phyloP scores from a whole-genome alignment of 2,797 vertebrate genomes.

The Enoplosus armatus region DNA sequence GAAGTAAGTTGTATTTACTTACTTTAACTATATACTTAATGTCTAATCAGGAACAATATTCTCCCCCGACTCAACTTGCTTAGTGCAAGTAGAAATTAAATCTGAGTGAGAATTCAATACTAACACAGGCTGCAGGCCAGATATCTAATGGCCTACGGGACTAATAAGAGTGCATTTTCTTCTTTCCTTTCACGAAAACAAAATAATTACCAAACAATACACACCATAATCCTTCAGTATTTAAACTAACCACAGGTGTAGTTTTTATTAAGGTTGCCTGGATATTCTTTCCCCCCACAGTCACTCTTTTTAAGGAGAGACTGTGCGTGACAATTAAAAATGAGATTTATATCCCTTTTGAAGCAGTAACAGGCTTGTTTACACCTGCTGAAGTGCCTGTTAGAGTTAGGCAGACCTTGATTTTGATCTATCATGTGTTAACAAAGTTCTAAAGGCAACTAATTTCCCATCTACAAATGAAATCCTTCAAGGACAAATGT shows the following conservation, averaged over 20 bases:
- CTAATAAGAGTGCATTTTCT: conserved; percentile 33
- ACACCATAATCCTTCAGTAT: conserved; percentile 6
- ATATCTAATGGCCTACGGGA: conserved; percentile 28
- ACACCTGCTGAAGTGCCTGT: neutral
- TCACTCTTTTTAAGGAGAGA: neutral
- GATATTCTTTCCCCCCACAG: neutral
- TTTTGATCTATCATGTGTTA: conserved; percentile 18
- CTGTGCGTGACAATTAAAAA: conserved; percentile 24
- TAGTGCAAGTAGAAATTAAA: conserved; percentile 38
- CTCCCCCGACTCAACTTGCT: conserved; percentile 25
- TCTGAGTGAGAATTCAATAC: conserved; percentile 32
- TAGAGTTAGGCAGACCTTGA: conserved; percentile 15
- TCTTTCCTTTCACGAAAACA: conserved; percentile 34
- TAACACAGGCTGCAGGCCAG: conserved; percentile 18
- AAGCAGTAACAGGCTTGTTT: conserved; percentile 31
- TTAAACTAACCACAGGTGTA: conserved; percentile 23
- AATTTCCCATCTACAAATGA: neutral
- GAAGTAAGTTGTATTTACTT: neutral
- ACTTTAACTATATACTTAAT: neutral
- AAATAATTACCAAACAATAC: conserved; percentile 37
- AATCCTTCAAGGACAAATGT: neutral
- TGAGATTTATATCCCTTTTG: conserved; percentile 10
- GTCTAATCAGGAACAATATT: conserved; percentile 29
- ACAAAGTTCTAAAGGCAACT: conserved; percentile 4
- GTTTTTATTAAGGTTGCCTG: conserved; percentile 16